Conservation (phyloP, 2,888 invertebrate species). For the Apodemia mormo region DNA sequence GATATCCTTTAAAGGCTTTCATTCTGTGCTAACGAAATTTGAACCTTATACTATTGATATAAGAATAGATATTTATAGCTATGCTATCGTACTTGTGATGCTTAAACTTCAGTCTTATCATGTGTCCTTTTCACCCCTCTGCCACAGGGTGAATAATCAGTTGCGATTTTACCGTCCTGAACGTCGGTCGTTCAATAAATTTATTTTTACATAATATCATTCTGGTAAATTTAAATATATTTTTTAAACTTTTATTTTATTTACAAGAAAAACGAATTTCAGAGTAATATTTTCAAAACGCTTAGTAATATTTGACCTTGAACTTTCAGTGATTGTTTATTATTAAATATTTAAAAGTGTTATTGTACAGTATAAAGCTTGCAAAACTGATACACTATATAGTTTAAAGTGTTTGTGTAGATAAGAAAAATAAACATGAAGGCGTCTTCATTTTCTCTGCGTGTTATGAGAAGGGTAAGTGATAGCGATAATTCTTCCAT, state of each 20-base stretch:
- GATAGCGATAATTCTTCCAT: neutral
- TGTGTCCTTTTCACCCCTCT: conserved; percentile 76
- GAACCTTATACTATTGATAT: neutral
- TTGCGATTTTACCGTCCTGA: conserved; percentile 74
- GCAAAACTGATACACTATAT: conserved; percentile 21
- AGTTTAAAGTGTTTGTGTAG: conserved; percentile 41
- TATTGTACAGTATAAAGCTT: conserved; percentile 19
- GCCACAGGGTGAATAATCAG: conserved; percentile 66
- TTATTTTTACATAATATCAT: conserved; percentile 44
- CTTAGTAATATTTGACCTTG: conserved; percentile 19
- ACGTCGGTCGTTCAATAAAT: conserved; percentile 56
- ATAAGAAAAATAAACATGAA: conserved; percentile 82
- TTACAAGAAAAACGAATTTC: conserved; percentile 17
- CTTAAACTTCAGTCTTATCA: conserved; percentile 41
- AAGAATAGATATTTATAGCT: conserved; percentile 39
- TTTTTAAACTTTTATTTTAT: conserved; percentile 40
- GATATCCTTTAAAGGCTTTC: conserved; percentile 67
- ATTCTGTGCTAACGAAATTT: conserved; percentile 37
- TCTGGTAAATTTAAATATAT: conserved; percentile 41
- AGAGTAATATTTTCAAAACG: conserved; percentile 16
- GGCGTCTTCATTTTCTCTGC: conserved; percentile 89
- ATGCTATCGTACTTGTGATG: conserved; percentile 44
- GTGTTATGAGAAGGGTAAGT: conserved; percentile 90
- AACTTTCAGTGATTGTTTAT: conserved; percentile 27
- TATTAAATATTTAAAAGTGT: neutral